Percentiles rank a stretch among this genome's conserved stretches.
Conservation (phyloP, 2,797 vertebrate species). For the Carduelis carduelis region DNA sequence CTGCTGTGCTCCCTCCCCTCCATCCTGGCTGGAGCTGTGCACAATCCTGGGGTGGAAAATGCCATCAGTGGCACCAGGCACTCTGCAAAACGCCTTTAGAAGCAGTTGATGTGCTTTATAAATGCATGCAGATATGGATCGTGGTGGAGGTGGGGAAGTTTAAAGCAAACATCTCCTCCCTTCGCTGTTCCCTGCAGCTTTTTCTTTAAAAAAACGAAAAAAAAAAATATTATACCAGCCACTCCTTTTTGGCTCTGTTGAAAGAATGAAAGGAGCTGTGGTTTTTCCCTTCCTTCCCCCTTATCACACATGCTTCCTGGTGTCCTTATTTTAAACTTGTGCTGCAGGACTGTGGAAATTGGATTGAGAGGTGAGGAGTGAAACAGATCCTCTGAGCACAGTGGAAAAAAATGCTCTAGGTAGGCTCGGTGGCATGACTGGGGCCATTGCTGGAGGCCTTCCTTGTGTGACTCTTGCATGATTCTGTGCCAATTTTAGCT, state of each 20-base stretch:
- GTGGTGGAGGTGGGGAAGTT: neutral
- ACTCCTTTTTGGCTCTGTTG: neutral
- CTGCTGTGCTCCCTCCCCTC: neutral
- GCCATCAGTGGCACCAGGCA: fast-evolving
- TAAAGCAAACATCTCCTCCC: neutral
- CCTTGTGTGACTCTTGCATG: slow-evolving; percentile 20
- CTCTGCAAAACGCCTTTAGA: neutral
- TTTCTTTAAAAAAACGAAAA: neutral
- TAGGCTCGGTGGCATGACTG: slow-evolving; percentile 15
- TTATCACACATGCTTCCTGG: slow-evolving; percentile 39
- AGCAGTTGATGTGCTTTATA: neutral
- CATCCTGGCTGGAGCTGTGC: neutral
- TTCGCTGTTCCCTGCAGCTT: neutral
- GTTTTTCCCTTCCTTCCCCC: slow-evolving; percentile 45
- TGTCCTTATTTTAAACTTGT: slow-evolving; percentile 41
- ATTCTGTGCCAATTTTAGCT: slow-evolving; percentile 55
- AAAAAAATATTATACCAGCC: neutral
- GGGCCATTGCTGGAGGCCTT: slow-evolving; percentile 44
- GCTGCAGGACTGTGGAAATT: slow-evolving; percentile 30
- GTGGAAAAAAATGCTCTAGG: slow-evolving; percentile 49
- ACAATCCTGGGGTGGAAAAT: neutral
- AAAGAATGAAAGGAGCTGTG: slow-evolving; percentile 57
- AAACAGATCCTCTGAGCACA: slow-evolving; percentile 48
- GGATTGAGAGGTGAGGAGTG: slow-evolving; percentile 19
- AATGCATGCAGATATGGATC: fast-evolving